Base-by-base conservation (phyloP, 1,140 invertebrate genomes). In the Rhynchophorus ferrugineus region DNA sequence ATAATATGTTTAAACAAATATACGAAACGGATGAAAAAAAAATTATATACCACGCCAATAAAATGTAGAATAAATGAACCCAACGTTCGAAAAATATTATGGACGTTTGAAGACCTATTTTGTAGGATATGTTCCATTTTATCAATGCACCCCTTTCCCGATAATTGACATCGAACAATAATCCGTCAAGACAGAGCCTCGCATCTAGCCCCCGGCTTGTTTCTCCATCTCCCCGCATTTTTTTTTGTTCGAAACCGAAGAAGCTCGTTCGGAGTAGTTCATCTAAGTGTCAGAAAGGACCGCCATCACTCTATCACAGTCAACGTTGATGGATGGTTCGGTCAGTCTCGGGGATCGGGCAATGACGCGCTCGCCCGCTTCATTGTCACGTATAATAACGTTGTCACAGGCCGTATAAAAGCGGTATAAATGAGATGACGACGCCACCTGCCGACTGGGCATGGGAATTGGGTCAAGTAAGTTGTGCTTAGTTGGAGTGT, bases 271-370 rank as follows among this genome's bases (percentile, higher is more conserved):
- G 17, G 43, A 55, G 39, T 49, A 55, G 53, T 55, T 55, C 53
- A 55, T 55, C 47, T 55, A 55, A 42, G 38, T 55, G 53, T 55
- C 53, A 55, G 42, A 44, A 41, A 44, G 46, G 48, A 49, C 46
- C 53, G 46, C 36, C 53, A 42, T 49, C 53, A 46, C 53, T 55
- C 49, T 49, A 55, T 55, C 53, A 55, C 46, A 49, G 53, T 55
- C 53, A 55, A 41, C n/a, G 45, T 55, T 55, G 47, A 55, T 55
- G 46, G 53, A 55, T 55, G 42, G 38, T 53, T 21, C 24, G 33
- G 44, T 44, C 44, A 37, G 42, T 17, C 16, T n/a, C 36, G 33
- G 20, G 17, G 44, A 24, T 41, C 18, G 45, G 22, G 35, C 44
- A 21, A 20, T 13, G 37, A 22, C 44, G 45, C 35, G 22, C 34